Percentiles rank a stretch among this genome's conserved stretches.
Conservation (phyloP, 2,113 vertebrate genomes). For the Pipa parva region DNA sequence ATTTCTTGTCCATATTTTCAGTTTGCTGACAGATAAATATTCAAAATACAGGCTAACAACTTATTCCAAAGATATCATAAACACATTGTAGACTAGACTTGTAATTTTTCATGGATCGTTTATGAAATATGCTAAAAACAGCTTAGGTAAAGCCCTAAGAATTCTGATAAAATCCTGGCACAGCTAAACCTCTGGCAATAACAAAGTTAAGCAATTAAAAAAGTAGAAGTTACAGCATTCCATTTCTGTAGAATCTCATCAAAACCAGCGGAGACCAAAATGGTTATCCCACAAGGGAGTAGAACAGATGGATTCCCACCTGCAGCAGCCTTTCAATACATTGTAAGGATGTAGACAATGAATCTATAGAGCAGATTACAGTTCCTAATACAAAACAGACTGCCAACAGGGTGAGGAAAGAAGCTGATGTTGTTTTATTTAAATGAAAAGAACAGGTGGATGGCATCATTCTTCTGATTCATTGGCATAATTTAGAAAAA, state of each 20-base stretch:
- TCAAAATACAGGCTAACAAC: no score
- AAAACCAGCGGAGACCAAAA: constrained; percentile 19
- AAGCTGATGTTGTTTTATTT: constrained; percentile 39
- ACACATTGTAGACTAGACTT: no score
- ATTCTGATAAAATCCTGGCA: background rate
- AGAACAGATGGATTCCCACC: constrained; percentile 38
- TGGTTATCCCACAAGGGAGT: constrained; percentile 13
- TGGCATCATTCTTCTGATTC: constrained; percentile 29
- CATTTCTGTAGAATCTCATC: constrained; percentile 3
- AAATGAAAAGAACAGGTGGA: constrained; percentile 41
- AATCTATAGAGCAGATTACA: constrained; percentile 25
- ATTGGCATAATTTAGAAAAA: constrained; percentile 34
- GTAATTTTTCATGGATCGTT: no score
- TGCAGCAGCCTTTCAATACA: constrained; percentile 22
- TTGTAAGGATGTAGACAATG: constrained; percentile 28
- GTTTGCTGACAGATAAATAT: no score
- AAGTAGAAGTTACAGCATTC: constrained; percentile 4
- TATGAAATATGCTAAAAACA: no score
- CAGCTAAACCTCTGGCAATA: background rate
- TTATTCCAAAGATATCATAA: no score
- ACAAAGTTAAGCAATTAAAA: background rate
- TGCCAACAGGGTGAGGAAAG: constrained; percentile 21
- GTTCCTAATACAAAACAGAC: constrained; percentile 23
- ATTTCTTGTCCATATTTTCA: no score
- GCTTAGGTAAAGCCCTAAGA: no score